Evolutionary conservation across 2,113 vertebrate genomes (phyloP).

Genomic region (Ammodytes marinus): DNA sequence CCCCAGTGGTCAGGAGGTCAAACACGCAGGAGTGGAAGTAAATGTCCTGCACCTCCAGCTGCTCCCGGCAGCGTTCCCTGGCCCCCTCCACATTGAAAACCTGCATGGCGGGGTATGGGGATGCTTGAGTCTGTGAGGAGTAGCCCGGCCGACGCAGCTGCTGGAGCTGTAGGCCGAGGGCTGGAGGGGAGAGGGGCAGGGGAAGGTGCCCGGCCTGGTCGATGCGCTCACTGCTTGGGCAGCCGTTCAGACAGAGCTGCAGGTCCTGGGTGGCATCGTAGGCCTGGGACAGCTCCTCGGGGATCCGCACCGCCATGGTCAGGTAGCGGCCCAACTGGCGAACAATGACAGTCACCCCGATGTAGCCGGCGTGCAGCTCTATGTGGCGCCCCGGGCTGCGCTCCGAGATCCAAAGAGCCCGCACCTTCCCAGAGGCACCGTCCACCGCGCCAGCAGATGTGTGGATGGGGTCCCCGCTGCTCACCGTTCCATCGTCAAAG

Average conservation of each 20-base stretch:
- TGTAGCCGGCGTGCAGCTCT: conserved; percentile 93
- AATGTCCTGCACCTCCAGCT: conserved; percentile 93
- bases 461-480: conserved; percentile 81
- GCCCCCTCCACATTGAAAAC: conserved; percentile 85
- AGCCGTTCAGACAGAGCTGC: conserved; percentile 95
- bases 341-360: conserved; percentile 92
- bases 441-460: conserved; percentile 78
- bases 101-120: conserved; percentile 70
- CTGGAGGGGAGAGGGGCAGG: conserved; percentile 77
- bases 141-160: conserved; percentile 60
- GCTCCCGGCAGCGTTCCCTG: conserved; percentile 89
- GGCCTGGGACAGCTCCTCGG: conserved; percentile 89
- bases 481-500: conserved; percentile 94
- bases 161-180: conserved; percentile 80
- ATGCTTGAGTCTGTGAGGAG: conserved; percentile 63
- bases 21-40: conserved; percentile 97
- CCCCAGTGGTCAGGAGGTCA: conserved; percentile 96
- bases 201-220: conserved; percentile 86
- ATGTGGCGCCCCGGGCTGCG: conserved; percentile 88
- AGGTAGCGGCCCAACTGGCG: conserved; percentile 94
- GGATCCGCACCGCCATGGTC: conserved; percentile 93
- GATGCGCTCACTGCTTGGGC: conserved; percentile 91
- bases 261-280: conserved; percentile 94
- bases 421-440: conserved; percentile 83
- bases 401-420: conserved; percentile 90